phyloP scores from a whole-genome alignment of 2,113 vertebrate genomes.

The Lipophrys pholis region DNA sequence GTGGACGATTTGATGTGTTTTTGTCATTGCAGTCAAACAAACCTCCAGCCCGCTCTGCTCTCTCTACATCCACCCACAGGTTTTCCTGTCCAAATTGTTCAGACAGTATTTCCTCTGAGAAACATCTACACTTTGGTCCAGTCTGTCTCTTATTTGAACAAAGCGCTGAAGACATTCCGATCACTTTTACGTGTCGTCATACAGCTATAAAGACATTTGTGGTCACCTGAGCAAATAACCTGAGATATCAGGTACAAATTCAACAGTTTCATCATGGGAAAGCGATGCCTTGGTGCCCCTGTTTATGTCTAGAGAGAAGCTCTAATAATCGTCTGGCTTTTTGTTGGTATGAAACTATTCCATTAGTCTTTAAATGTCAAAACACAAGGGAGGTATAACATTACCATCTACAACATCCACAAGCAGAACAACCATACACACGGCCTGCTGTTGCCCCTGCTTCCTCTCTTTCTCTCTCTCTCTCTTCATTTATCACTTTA shows the following conservation, averaged over 20 bases:
- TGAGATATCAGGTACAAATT: slow-evolving; percentile 11
- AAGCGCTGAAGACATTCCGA: not conserved
- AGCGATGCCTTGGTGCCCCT: slow-evolving; percentile 32
- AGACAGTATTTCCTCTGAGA: slow-evolving; percentile 64
- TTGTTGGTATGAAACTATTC: slow-evolving; percentile 61
- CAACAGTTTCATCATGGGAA: slow-evolving; percentile 48
- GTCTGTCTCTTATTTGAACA: slow-evolving; percentile 42
- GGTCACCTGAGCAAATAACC: no score
- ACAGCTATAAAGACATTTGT: slow-evolving; percentile 1
- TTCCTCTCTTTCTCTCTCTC: slow-evolving; percentile 60
- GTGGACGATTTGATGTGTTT: slow-evolving; percentile 48
- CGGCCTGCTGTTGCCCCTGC: slow-evolving; percentile 14
- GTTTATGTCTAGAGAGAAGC: slow-evolving; percentile 53
- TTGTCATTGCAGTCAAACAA: slow-evolving; percentile 53
- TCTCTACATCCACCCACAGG: slow-evolving; percentile 15
- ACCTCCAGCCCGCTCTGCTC: not conserved
- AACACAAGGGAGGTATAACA: slow-evolving; percentile 72
- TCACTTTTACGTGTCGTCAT: slow-evolving; percentile 8
- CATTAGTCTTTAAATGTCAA: slow-evolving; percentile 75
- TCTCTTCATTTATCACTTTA: slow-evolving; percentile 65
- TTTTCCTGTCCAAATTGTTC: slow-evolving; percentile 65
- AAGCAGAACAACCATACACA: slow-evolving; percentile 60
- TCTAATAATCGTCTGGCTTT: slow-evolving; percentile 54
- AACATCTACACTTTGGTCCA: slow-evolving; percentile 23
- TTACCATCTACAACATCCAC: slow-evolving; percentile 68